Conservation (phyloP, 2,797 vertebrate species). For the Delichon dasypus region DNA sequence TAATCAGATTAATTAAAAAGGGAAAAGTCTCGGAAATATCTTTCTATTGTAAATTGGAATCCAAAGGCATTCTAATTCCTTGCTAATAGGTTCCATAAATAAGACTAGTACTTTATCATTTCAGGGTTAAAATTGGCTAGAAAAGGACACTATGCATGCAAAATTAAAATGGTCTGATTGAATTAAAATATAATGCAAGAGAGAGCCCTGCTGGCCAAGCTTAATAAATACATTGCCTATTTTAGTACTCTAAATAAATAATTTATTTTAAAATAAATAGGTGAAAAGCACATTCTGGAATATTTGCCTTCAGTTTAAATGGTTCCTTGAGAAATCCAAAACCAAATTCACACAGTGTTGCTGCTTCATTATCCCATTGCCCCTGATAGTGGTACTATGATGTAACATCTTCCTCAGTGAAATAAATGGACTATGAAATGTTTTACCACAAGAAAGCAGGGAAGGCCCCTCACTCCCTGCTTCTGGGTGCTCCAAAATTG, state of each 20-base stretch:
- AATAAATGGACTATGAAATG: background rate
- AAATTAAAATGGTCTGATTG: background rate
- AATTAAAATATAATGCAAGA: conserved; percentile 67
- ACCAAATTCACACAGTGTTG: background rate
- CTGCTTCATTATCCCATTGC: background rate
- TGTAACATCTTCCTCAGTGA: background rate
- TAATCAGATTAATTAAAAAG: background rate
- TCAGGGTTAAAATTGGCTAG: background rate
- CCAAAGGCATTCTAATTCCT: background rate
- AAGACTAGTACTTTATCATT: background rate
- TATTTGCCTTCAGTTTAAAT: background rate
- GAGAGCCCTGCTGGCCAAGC: conserved; percentile 73
- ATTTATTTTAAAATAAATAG: background rate
- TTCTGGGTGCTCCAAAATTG: background rate
- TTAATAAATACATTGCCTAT: conserved; percentile 45
- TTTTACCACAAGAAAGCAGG: background rate
- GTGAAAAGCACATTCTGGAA: background rate
- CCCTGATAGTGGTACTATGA: background rate
- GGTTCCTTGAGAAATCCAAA: background rate
- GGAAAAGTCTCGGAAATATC: background rate
- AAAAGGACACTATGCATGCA: background rate
- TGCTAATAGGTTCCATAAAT: background rate
- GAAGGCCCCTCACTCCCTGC: fast-evolving
- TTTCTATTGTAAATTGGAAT: background rate
- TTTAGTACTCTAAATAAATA: conserved; percentile 7